Evolutionary conservation across 2,113 vertebrate species (phyloP).

Genomic region (Mus spicilegus): DNA sequence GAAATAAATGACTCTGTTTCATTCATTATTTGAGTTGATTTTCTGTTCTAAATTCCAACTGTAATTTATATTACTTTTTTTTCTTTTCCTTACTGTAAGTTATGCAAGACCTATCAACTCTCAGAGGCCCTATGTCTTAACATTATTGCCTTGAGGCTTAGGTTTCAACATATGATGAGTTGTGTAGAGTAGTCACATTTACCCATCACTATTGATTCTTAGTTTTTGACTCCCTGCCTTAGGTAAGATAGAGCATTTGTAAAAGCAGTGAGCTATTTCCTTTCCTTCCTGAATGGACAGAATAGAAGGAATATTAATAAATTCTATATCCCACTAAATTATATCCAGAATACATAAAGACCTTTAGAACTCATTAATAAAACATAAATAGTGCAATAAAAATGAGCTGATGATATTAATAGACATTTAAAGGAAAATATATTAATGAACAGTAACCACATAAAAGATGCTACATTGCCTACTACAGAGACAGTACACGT

Average conservation of each 20-base stretch:
- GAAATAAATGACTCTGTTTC: background rate
- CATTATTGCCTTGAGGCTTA: background rate
- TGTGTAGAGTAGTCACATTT: background rate
- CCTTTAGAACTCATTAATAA: background rate
- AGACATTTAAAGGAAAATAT: background rate
- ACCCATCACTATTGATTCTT: background rate
- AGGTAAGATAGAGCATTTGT: background rate
- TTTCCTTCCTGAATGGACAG: background rate
- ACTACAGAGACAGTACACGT: background rate
- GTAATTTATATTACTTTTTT: background rate
- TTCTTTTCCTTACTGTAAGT: background rate
- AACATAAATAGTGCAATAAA: conserved; percentile 7
- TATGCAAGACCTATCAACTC: background rate
- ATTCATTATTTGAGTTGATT: background rate
- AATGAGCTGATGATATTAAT: background rate
- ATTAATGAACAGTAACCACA: background rate
- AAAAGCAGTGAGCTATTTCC: background rate
- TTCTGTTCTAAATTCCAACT: background rate
- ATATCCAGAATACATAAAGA: background rate
- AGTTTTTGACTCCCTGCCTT: background rate
- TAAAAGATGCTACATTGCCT: background rate
- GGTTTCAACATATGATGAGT: background rate
- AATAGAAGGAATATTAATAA: background rate
- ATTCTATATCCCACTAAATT: background rate
- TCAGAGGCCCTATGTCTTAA: background rate